Percentiles rank a stretch among this genome's conserved stretches.
These are phyloP conservation scores for Calyptommatus sinebrachiatus DNA, from an alignment of 2,113 vertebrate genomes.

Conservation along the genomic window DNA sequence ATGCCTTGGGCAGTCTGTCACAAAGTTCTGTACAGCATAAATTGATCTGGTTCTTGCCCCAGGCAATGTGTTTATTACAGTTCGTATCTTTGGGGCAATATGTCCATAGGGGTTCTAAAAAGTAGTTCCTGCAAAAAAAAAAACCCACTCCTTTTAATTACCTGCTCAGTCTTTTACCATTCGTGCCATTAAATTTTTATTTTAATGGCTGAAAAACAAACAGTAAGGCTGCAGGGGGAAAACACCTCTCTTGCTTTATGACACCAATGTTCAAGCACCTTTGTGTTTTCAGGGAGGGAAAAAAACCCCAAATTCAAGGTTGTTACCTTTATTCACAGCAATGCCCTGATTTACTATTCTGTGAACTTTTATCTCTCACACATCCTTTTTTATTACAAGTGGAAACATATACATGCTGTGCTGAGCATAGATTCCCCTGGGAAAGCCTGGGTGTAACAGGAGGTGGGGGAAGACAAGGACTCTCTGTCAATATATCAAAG, in stretches of 20 bases:
- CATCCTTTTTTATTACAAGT: not conserved
- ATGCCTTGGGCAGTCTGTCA: not conserved
- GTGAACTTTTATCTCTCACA: not conserved
- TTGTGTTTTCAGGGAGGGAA: not conserved
- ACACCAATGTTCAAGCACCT: not conserved
- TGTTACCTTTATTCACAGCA: no score
- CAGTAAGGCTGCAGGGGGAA: not conserved
- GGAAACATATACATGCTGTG: not conserved
- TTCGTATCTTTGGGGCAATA: not conserved
- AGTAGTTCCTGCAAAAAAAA: not conserved
- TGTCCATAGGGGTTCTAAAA: not conserved
- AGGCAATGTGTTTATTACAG: not conserved
- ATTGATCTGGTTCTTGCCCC: not conserved
- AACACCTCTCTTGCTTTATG: not conserved
- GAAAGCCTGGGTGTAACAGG: not conserved
- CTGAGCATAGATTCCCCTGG: not conserved
- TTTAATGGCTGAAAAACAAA: not conserved
- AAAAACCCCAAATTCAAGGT: not conserved
- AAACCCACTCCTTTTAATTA: not conserved
- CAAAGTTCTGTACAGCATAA: not conserved
- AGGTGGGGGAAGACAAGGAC: not conserved
- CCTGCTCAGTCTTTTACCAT: not conserved
- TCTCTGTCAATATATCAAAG: not conserved
- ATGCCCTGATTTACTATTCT: not conserved
- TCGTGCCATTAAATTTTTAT: conserved; percentile 1